phyloP scores from a whole-genome alignment of 1,140 invertebrate species.

The Ridgeia piscesae region DNA sequence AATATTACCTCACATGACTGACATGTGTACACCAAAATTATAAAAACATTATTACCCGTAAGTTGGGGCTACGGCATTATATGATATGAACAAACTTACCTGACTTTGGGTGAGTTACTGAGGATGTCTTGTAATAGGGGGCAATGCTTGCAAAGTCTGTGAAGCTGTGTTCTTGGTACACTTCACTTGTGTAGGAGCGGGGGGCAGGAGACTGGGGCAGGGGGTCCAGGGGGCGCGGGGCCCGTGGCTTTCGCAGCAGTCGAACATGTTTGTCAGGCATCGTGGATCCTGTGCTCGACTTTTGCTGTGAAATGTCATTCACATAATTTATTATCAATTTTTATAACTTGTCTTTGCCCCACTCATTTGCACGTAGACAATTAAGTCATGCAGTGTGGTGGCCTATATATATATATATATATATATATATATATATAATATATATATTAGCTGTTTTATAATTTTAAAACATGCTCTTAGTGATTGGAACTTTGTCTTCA shows the following conservation, averaged over 20 bases:
- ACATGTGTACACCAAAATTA: no score
- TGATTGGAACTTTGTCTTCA: no score
- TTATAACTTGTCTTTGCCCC: no score
- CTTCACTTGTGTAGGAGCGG: background rate
- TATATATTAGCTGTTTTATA: no score
- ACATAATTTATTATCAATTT: background rate
- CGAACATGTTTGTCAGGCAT: background rate
- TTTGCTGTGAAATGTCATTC: background rate
- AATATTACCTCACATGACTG: no score
- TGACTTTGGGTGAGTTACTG: background rate
- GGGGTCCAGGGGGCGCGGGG: background rate
- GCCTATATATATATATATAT: no score
- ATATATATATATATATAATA: no score
- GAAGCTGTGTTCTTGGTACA: background rate
- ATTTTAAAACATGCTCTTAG: no score
- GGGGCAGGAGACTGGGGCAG: background rate
- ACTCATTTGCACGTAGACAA: background rate
- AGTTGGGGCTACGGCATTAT: no score
- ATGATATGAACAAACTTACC: background rate
- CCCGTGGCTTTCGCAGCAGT: conserved; percentile 2
- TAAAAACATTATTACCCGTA: no score
- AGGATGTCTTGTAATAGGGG: background rate
- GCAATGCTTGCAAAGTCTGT: background rate
- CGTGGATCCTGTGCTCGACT: background rate
- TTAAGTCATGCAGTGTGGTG: no score